phyloP scores from a whole-genome alignment of 2,797 vertebrate genomes.

The Xerus rutilus region DNA sequence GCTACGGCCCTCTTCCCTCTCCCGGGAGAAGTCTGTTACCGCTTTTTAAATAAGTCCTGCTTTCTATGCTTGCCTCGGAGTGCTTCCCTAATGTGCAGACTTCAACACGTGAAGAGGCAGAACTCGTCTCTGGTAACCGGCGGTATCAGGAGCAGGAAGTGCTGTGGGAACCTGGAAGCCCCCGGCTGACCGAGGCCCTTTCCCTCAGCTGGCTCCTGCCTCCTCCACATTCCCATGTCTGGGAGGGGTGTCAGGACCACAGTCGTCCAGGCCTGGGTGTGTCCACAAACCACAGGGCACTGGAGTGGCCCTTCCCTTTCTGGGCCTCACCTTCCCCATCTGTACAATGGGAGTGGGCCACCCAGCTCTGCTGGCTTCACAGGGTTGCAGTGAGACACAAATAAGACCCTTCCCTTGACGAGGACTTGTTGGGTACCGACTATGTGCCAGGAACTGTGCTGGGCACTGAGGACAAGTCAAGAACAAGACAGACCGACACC shows the following conservation, averaged over 20 bases:
- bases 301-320: neutral
- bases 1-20: too few relatives aligned
- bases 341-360: neutral
- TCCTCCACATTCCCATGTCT: neutral
- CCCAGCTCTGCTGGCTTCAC: neutral
- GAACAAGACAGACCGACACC: neutral
- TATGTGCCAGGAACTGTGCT: neutral
- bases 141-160: neutral
- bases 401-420: neutral
- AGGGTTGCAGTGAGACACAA: neutral
- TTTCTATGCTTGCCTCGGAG: too few relatives aligned
- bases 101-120: too few relatives aligned
- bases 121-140: too few relatives aligned
- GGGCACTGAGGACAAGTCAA: neutral
- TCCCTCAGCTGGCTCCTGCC: neutral
- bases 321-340: neutral
- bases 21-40: too few relatives aligned
- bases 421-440: neutral
- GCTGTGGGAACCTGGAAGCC: neutral
- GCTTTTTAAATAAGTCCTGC: too few relatives aligned
- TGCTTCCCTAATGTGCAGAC: too few relatives aligned
- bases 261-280: neutral
- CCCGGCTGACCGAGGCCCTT: neutral
- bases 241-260: neutral
- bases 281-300: neutral